Conservation (phyloP, 1,140 invertebrate genomes). For the Bombus turneri region DNA sequence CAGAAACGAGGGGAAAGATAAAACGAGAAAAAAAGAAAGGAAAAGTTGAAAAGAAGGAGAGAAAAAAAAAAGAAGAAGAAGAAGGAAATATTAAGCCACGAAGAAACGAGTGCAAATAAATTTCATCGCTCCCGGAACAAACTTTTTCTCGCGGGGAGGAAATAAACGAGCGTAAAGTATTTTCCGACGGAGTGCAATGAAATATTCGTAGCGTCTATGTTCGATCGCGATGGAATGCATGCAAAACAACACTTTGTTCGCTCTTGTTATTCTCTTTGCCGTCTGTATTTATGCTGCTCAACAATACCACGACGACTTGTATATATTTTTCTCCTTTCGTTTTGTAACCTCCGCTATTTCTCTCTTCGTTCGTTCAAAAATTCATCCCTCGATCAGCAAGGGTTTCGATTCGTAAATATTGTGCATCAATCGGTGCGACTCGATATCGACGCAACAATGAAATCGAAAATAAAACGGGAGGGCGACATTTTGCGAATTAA, state of each 20-base stretch:
- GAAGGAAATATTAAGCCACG: slow-evolving; percentile 9
- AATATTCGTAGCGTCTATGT: slow-evolving; percentile 35
- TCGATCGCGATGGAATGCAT: slow-evolving; percentile 38
- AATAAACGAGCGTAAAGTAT: slow-evolving; percentile 42
- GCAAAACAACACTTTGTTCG: slow-evolving; percentile 37
- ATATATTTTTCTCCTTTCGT: not conserved
- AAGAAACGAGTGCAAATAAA: slow-evolving; percentile 28
- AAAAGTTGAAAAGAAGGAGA: not conserved
- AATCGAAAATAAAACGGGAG: not conserved
- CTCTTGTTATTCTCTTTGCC: slow-evolving; percentile 18
- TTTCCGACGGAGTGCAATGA: slow-evolving; percentile 32
- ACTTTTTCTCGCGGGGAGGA: not conserved
- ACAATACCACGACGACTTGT: slow-evolving; percentile 18
- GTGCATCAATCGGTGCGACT: not conserved
- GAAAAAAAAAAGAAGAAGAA: not conserved
- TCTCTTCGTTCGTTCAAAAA: not conserved
- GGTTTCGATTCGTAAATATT: not conserved
- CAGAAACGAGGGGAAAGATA: not conserved
- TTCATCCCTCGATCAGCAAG: not conserved
- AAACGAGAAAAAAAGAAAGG: not conserved
- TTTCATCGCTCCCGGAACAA: slow-evolving; percentile 32
- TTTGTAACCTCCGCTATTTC: no score
- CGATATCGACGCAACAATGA: not conserved
- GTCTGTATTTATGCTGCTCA: slow-evolving; percentile 12
- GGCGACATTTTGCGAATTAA: no score